Percentiles rank a stretch among this genome's conserved stretches.
Evolutionary conservation across 2,797 vertebrate genomes (phyloP).

Genomic region (Falco concolor): DNA sequence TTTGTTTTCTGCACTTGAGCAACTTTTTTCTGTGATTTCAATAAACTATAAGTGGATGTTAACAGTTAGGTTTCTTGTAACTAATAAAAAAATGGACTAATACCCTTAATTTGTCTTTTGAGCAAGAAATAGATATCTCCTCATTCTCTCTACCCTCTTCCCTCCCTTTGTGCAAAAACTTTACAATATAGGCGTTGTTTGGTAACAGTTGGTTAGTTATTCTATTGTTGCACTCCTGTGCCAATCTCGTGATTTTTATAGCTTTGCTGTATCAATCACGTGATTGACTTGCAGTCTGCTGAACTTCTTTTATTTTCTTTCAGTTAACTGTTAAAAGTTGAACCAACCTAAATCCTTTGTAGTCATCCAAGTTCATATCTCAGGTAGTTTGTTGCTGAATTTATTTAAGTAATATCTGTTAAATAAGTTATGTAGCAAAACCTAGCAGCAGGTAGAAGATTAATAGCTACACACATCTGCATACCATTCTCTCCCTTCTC

Average conservation of each 20-base stretch:
- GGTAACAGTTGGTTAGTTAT: conserved; percentile 27
- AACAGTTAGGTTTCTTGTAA: neutral
- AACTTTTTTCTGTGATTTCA: neutral
- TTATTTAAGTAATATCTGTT: neutral
- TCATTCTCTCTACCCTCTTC: neutral
- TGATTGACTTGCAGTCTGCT: neutral
- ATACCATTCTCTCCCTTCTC: neutral
- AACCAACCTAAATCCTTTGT: neutral
- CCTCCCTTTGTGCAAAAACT: neutral
- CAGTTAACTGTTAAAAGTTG: neutral
- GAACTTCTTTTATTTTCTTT: neutral
- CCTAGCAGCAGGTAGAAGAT: neutral
- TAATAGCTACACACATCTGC: neutral
- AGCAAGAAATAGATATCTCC: neutral
- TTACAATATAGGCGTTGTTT: conserved; percentile 24
- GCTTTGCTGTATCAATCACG: neutral
- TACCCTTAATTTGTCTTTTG: neutral
- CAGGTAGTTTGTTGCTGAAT: rapidly evolving
- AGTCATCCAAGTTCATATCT: neutral
- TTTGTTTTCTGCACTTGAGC: neutral
- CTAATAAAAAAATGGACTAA: neutral
- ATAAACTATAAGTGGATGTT: neutral
- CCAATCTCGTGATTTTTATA: neutral
- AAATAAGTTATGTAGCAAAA: neutral
- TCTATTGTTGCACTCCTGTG: conserved; percentile 15